Base-by-base conservation (phyloP, 2,888 invertebrate genomes). In the Thelaira solivaga region DNA sequence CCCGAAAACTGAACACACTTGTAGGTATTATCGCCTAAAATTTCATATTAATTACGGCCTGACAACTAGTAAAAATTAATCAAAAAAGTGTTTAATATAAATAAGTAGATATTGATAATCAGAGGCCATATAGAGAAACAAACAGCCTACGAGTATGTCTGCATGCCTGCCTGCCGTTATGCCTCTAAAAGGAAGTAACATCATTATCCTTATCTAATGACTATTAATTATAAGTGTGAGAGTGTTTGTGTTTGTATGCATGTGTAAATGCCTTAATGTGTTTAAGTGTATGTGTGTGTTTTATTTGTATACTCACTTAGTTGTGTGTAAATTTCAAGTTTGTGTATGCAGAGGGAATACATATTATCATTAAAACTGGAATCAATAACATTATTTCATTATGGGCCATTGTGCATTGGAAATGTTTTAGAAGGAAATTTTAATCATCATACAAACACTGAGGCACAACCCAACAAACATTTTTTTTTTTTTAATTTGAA, bases 351-450 rank as follows among this genome's bases (percentile, higher is more conserved):
- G 62, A 57, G 69, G 61, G 61, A 68, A 62, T 55, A 29, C 57
- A 47, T 47, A 41, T 69, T 65, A 53, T 51, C 55, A 68, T 55
- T 68, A 41, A 55, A 39, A 24, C 45, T 18, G 47, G 41, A 75
- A 62, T 75, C 74, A 78, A 78, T 78, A 74, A 65, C 68, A 74
- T 68, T 75, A 68, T 62, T 75, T 75, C 71, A 71, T 79, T 79
- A 68, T 39, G 45, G 29, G 47, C 76, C 61, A 75, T 62, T 75
- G 68, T 62, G 49, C 53, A 45, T 7, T 53, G 22, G n/a, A n/a
- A n/a, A 34, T 57, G 24, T 36, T 57, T 45, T 43, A 26, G 36
- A 13, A 53, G 41, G 45, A 65, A 29, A 11, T 24, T 29, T 29
- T 43, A 10, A 41, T 41, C 24, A n/a, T 51, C 24, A 41, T 20